These are phyloP conservation scores for Aspidoscelis tigris DNA, from an alignment of 2,113 vertebrate species.

Conservation along the genomic window DNA sequence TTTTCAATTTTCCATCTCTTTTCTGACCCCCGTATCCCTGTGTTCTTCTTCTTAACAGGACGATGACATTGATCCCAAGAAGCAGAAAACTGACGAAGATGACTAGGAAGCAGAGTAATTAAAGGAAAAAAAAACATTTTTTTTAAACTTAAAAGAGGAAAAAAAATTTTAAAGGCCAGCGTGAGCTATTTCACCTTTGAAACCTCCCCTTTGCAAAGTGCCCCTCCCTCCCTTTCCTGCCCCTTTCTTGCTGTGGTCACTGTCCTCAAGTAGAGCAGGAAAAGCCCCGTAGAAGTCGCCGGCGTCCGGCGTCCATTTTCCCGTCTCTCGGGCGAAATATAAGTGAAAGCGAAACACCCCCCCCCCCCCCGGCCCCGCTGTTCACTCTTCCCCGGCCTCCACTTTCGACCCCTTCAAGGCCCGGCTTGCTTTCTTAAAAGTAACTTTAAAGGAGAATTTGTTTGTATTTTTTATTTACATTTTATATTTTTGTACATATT, in stretches of 20 bases:
- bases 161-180: constrained; percentile 72
- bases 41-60: constrained; percentile 65
- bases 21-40: too few species aligned
- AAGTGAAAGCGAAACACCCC: neutral
- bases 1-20: too few species aligned
- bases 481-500: constrained; percentile 99
- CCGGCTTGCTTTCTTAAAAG: constrained; percentile 88
- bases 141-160: constrained; percentile 56
- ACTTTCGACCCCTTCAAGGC: constrained; percentile 81
- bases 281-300: neutral
- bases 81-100: constrained; percentile 94
- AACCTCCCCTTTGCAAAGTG: constrained; percentile 68
- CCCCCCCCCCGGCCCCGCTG: neutral
- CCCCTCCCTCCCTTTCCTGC: constrained; percentile 2
- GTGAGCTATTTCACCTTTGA: constrained; percentile 71
- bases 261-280: constrained; percentile 17
- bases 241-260: constrained; percentile 25
- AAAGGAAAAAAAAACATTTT: constrained; percentile 20
- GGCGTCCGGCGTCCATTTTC: neutral
- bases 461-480: constrained; percentile 99
- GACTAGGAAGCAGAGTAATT: constrained; percentile 83
- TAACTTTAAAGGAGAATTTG: constrained; percentile 91
- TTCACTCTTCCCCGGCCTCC: constrained; percentile 31
- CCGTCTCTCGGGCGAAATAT: neutral
- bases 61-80: constrained; percentile 93